Evolutionary conservation across 2,113 vertebrate genomes (phyloP).

Genomic region (Leuciscus idus): DNA sequence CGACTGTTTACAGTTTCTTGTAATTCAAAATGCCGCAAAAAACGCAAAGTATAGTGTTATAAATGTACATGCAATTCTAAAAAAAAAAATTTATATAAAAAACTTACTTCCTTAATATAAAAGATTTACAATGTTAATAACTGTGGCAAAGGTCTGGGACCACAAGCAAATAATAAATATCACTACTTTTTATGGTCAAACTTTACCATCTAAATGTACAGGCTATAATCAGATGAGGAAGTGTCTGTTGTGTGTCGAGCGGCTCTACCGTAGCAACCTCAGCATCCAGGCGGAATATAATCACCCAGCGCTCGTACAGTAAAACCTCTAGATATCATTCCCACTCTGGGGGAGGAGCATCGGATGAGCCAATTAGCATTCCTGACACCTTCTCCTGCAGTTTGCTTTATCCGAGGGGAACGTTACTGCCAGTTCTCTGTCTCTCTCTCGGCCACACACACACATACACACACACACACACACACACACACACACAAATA

Average conservation of each 20-base stretch:
- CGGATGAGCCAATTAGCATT: conserved; percentile 72
- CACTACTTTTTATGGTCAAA: background rate
- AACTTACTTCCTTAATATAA: too few species aligned
- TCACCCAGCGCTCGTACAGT: conserved; percentile 63
- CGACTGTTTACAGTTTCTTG: too few species aligned
- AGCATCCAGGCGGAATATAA: conserved; percentile 73
- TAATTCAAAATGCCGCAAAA: too few species aligned
- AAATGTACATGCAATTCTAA: too few species aligned
- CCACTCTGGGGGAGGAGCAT: conserved; percentile 41
- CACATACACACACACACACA: too few species aligned
- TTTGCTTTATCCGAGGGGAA: conserved; percentile 59
- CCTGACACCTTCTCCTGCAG: conserved; percentile 68
- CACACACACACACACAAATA: background rate
- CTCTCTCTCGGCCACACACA: conserved; percentile 9
- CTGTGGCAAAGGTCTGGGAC: background rate
- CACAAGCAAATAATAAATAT: background rate
- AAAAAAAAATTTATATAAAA: too few species aligned
- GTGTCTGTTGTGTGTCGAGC: too few species aligned
- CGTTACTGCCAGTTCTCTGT: background rate
- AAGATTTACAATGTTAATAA: too few species aligned
- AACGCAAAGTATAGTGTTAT: too few species aligned
- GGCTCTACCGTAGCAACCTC: conserved; percentile 70
- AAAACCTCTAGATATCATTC: conserved; percentile 63
- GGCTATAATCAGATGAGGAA: background rate
- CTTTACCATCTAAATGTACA: background rate